Evolutionary conservation across 2,113 vertebrate genomes (phyloP).

Genomic region (rat (Rattus norvegicus)): DNA sequence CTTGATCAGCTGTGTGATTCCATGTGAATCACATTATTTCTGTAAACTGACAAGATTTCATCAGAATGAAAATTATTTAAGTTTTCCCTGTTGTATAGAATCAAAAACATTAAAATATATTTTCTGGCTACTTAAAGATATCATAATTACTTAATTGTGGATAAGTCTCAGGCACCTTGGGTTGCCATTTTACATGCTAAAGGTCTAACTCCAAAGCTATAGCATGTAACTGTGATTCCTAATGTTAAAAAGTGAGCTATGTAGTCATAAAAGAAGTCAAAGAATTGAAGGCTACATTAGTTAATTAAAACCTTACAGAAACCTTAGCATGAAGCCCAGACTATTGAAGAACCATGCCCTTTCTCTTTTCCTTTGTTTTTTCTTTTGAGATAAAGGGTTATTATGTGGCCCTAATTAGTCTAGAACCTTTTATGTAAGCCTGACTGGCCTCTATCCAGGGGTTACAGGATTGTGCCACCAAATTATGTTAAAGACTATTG

Average conservation of each 20-base stretch:
- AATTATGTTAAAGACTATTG: neutral
- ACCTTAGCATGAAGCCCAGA: neutral
- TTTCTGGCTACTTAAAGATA: neutral
- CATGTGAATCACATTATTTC: neutral
- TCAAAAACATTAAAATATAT: neutral
- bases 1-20: constrained; percentile 17
- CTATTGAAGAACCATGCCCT: neutral
- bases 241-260: neutral
- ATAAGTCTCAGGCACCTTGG: neutral
- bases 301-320: neutral
- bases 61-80: neutral
- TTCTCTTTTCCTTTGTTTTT: neutral
- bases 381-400: neutral
- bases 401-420: neutral
- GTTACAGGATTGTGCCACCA: neutral
- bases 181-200: neutral
- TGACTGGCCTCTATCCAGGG: neutral
- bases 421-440: neutral
- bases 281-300: neutral
- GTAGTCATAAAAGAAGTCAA: neutral
- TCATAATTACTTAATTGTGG: neutral
- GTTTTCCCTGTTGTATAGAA: neutral
- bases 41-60: neutral
- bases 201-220: neutral
- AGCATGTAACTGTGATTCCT: neutral